A percentile compares a stretch with the other conserved stretches of the same genome.
Conservation (phyloP, 2,888 invertebrate species). For the Cantharis rustica region DNA sequence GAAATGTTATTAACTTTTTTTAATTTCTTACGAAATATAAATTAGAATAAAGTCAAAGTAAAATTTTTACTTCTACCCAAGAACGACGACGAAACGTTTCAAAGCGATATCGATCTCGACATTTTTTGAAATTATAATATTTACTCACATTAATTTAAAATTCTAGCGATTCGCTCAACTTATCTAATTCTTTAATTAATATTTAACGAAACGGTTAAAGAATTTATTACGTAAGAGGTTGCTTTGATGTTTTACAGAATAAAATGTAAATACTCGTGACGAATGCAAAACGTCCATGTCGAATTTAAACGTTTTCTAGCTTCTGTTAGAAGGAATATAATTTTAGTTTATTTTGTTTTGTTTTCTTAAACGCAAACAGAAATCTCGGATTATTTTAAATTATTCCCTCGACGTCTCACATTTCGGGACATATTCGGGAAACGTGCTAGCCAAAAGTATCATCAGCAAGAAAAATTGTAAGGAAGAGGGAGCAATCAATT, state of each 20-base stretch:
- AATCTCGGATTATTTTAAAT: background rate
- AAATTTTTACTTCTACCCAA: background rate
- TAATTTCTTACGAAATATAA: conserved; percentile 25
- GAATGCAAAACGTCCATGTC: background rate
- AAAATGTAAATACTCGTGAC: background rate
- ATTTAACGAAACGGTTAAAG: background rate
- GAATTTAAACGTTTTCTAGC: background rate
- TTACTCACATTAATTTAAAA: background rate
- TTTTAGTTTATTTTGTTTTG: background rate
- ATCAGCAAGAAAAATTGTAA: no score
- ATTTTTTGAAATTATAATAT: conserved; percentile 9
- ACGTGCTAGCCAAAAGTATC: background rate
- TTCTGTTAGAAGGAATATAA: background rate
- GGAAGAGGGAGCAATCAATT: no score
- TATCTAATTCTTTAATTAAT: background rate
- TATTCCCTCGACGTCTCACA: no score
- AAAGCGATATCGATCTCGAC: conserved; percentile 14
- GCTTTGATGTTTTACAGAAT: background rate
- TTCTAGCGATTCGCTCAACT: background rate
- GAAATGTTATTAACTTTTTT: conserved; percentile 26
- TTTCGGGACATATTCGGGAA: background rate
- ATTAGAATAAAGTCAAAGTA: conserved; percentile 26
- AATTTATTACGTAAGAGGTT: background rate
- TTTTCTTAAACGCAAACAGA: background rate
- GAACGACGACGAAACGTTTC: background rate